These are phyloP conservation scores for Dynastes tityus DNA, from an alignment of 2,888 invertebrate genomes.

Conservation along the genomic window DNA sequence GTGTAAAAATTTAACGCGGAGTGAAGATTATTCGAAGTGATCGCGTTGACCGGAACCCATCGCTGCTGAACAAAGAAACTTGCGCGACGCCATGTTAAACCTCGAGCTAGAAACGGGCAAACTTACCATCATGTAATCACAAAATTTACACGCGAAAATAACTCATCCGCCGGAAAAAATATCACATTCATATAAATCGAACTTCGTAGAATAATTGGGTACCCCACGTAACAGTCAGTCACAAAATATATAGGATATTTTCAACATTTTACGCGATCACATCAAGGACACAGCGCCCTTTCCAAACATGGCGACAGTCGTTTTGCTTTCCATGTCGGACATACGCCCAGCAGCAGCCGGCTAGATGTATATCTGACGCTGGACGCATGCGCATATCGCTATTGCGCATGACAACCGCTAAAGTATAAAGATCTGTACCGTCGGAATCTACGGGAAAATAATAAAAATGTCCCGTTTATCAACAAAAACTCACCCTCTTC, in stretches of 20 bases:
- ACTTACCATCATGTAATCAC: conserved; percentile 81
- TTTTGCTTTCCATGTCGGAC: conserved; percentile 64
- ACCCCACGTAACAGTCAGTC: conserved; percentile 73
- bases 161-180: conserved; percentile 74
- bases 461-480: conserved; percentile 59
- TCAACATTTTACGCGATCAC: conserved; percentile 71
- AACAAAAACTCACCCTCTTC: conserved; percentile 60
- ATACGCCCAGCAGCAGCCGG: conserved; percentile 60
- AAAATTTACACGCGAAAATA: conserved; percentile 74
- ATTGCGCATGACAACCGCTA: conserved; percentile 55
- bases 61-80: conserved; percentile 60
- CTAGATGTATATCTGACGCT: conserved; percentile 56
- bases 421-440: conserved; percentile 46
- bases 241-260: conserved; percentile 72
- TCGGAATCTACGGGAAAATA: conserved; percentile 27
- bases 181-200: conserved; percentile 69
- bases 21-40: conserved; percentile 15
- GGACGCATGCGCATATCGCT: conserved; percentile 58
- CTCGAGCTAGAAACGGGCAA: conserved; percentile 67
- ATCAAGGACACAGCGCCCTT: conserved; percentile 70
- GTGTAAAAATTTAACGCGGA: background rate
- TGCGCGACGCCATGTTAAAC: conserved; percentile 71
- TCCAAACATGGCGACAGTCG: conserved; percentile 74
- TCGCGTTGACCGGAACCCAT: conserved; percentile 31
- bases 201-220: conserved; percentile 71